Percentiles rank a stretch among this genome's conserved stretches.
Evolutionary conservation across 2,113 vertebrate genomes (phyloP).

Genomic region (Cyphomyrus plagiostoma): DNA sequence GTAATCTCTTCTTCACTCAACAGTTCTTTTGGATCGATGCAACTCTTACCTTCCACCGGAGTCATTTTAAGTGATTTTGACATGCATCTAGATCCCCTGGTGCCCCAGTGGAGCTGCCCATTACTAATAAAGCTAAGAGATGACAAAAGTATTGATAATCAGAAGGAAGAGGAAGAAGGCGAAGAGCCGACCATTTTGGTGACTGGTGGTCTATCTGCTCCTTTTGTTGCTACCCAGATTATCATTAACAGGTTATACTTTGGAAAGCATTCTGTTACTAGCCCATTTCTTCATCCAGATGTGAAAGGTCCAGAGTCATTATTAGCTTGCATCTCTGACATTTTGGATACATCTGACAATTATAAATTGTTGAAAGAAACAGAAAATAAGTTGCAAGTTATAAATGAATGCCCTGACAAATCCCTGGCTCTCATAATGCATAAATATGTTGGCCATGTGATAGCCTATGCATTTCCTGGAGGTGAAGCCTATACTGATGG

Average conservation of each 20-base stretch:
- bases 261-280: conserved; percentile 33
- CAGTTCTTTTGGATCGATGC: conserved; percentile 53
- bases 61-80: conserved; percentile 52
- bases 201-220: conserved; percentile 37
- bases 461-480: conserved; percentile 40
- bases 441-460: conserved; percentile 46
- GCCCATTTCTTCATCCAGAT: conserved; percentile 27
- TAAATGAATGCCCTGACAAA: conserved; percentile 20
- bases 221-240: conserved; percentile 32
- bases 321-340: conserved; percentile 22
- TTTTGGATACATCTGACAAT: conserved; percentile 25
- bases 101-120: conserved; percentile 46
- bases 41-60: conserved; percentile 47
- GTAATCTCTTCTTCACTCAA: conserved; percentile 55
- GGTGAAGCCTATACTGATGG: conserved; percentile 43
- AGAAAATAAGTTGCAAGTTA: background rate
- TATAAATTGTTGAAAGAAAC: conserved; percentile 17
- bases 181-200: conserved; percentile 44
- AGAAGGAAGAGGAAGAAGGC: background rate
- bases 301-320: background rate
- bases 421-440: conserved; percentile 38
- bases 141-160: conserved; percentile 19
- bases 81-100: background rate
- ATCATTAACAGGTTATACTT: conserved; percentile 39
- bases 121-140: conserved; percentile 37